Evolutionary conservation across 2,797 vertebrate genomes (phyloP), one percentile per base, ranked within the genome.

Genomic region (Oreochromis grahami): DNA sequence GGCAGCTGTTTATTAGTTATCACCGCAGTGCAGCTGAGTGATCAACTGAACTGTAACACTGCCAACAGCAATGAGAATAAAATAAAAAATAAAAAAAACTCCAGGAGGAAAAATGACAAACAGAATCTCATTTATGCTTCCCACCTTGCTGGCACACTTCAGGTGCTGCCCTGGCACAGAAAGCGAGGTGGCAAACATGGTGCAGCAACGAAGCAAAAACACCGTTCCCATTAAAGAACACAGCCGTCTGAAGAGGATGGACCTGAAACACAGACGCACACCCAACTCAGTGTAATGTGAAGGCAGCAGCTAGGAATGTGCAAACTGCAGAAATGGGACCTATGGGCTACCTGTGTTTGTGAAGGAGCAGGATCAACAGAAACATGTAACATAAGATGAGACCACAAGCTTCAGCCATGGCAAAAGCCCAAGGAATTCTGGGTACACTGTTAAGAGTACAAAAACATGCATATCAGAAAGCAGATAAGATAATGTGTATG

Each of bases 341-440:
- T 13, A 7, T 32, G 24, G 15, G 11, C 15, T 97, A 99, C 98
- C 98, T 98, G 97, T 99, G 98, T 93, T 97, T 99, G 95, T 99
- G 98, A 89, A 99, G 98, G 26, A 99, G 97, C 85, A 99, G 96
- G 90, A 99, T 97, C 91, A 99, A 92, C 41, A 98, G 86, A 95
- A 98, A 97, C 93, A 99, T 98, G 80, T 97, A 98, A 92, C 97
- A 98, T 84, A 99, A 96, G 94, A 99, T 96, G 90, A 98, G 92
- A 1, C 97, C 98, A 89, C 98, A 99, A 43, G 98, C 98, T 95
- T 99, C 98, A 55, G 98, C 98, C 98, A 99, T 99, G 79, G 98
- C 97, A 94, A 99, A 99, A 81, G 98, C 98, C 98, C 98, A 99
- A 1, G 98, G 98, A 88, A 99, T 99, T 95, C 98, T 97, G 70